Base-by-base conservation (phyloP, 2,888 invertebrate genomes). In the Andricus quercusramuli region DNA sequence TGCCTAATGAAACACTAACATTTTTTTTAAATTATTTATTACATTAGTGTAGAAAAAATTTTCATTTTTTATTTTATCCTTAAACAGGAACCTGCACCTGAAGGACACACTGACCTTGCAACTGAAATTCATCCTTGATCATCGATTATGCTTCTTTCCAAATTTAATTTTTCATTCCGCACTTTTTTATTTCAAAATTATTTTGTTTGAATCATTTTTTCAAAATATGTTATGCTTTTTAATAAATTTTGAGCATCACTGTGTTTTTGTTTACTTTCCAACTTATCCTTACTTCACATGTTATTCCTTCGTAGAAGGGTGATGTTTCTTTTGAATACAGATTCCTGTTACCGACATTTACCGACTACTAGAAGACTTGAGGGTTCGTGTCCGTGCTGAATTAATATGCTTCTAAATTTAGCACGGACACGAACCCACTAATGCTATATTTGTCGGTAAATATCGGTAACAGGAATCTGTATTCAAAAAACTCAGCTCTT, bases 121-220 rank as follows among this genome's bases (percentile, higher is more conserved):
- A 51, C n/a, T 15, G 20, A 44, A 20, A 70, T 9, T 44, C 25
- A 17, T 29, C 70, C 47, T 22, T 29, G 47, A 70, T 29, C 70
- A 47, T 70, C 70, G 15, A 70, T 68, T 17, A 13, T 68, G n/a
- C 41, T 44, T 68, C 4, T 68, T 22, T 68, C n/a, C 25, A 44
- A 15, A 13, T 15, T 47, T 47, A 32, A 65, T 41, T n/a, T n/a
- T 67, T 67, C 17, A 17, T 37, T 68, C 13, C n/a, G 1, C 68
- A 68, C 15, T 68, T 67, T 37, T 67, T n/a, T 2, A 56, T 41
- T 37, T 41, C 20, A 41, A 13, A 3, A 13, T 56, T 56, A 67
- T 67, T 37, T 32, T 67, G 66, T 67, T 41, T 44, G 6, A 2
- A 8, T 44, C 22, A 2, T 15, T 44, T 25, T 68, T 13, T 22